Evolutionary conservation across 2,797 vertebrate species (phyloP).

Genomic region (Enteromius anoplus): DNA sequence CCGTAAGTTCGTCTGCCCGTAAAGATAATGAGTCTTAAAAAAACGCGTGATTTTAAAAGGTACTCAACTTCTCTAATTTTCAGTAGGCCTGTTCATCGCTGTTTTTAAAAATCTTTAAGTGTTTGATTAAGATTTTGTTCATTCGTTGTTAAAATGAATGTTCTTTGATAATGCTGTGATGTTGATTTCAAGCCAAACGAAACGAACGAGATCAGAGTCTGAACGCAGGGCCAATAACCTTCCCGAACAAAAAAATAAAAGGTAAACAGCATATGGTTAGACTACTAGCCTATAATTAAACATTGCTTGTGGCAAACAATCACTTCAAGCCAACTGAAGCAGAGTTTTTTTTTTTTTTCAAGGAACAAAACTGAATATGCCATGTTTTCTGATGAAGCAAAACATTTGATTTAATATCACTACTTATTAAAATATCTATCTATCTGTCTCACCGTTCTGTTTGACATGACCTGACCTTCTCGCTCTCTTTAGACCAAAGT

Average conservation of each 20-base stretch:
- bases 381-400: neutral
- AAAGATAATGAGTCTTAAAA: neutral
- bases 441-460: too few relatives aligned
- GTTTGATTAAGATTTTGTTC: neutral
- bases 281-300: neutral
- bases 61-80: neutral
- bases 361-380: neutral
- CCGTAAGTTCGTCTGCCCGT: neutral
- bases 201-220: neutral
- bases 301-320: neutral
- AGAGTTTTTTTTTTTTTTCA: neutral
- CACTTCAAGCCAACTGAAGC: neutral
- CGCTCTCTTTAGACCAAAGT: neutral
- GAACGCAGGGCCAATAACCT: too few relatives aligned
- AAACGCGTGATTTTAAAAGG: slow-evolving; percentile 1
- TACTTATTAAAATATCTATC: neutral
- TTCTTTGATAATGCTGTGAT: neutral
- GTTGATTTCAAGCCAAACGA: neutral
- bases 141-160: neutral
- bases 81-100: neutral
- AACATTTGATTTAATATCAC: too few relatives aligned
- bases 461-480: too few relatives aligned
- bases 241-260: neutral
- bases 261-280: neutral
- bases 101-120: neutral